Conservation (phyloP, 1,140 invertebrate genomes). For the Octopus sinensis region DNA sequence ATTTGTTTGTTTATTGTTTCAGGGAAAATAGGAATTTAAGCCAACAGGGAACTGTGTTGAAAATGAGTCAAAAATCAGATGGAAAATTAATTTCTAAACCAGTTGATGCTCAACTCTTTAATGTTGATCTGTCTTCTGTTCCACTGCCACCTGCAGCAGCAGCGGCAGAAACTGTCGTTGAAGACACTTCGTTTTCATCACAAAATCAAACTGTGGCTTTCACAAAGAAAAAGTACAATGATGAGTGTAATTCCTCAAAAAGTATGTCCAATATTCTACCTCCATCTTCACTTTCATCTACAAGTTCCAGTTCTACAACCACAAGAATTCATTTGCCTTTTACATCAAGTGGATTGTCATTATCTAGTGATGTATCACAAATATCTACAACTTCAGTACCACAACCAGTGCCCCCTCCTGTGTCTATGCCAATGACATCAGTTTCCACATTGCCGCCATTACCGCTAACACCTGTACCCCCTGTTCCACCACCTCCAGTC, state of each 20-base stretch:
- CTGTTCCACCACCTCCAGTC: conserved; percentile 15
- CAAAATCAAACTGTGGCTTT: neutral
- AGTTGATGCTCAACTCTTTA: conserved; percentile 15
- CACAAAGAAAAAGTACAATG: neutral
- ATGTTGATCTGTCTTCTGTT: conserved; percentile 10
- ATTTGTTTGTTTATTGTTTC: conserved; percentile 6
- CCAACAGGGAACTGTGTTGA: neutral
- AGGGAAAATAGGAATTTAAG: neutral
- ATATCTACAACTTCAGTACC: conserved; percentile 1
- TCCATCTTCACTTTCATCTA: conserved; percentile 16
- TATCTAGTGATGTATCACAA: conserved; percentile 13
- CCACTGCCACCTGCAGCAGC: conserved; percentile 10
- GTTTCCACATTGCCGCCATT: conserved; percentile 4
- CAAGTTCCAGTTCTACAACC: neutral
- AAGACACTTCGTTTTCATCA: neutral
- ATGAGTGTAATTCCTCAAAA: neutral
- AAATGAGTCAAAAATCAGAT: neutral
- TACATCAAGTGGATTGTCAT: neutral
- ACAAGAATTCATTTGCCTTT: neutral
- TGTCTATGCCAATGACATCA: conserved; percentile 7
- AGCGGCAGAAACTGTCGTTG: neutral
- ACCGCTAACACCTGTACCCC: conserved; percentile 3
- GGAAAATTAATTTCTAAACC: neutral
- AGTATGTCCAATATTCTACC: conserved; percentile 9
- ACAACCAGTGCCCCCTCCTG: neutral